These are phyloP conservation scores for Drosophila prostipennis DNA, from an alignment of 2,888 invertebrate species.

Conservation along the genomic window DNA sequence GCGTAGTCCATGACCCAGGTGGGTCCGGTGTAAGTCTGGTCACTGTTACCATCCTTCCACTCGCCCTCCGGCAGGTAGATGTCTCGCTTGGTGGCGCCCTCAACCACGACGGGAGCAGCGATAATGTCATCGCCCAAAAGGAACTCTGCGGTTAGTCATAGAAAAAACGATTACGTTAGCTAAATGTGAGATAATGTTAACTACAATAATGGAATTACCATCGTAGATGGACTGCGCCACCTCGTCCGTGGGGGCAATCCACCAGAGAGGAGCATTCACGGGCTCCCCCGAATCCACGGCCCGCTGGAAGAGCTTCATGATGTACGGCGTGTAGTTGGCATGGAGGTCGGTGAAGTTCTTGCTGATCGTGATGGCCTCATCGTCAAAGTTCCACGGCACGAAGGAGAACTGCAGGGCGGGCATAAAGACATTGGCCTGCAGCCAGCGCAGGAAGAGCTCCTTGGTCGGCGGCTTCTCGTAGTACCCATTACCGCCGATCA, in stretches of 20 bases:
- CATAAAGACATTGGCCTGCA: slow-evolving; percentile 90
- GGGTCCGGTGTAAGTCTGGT: slow-evolving; percentile 86
- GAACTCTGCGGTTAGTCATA: slow-evolving; percentile 86
- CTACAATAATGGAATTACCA: slow-evolving; percentile 46
- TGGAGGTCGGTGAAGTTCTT: slow-evolving; percentile 88
- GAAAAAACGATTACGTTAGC: background rate
- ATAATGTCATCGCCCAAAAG: slow-evolving; percentile 91
- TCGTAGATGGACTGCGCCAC: slow-evolving; percentile 87
- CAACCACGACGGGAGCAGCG: slow-evolving; percentile 90
- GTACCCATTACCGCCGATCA: slow-evolving; percentile 89
- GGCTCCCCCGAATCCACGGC: slow-evolving; percentile 88
- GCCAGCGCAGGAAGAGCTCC: slow-evolving; percentile 90
- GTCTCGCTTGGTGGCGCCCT: slow-evolving; percentile 87
- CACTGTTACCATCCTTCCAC: slow-evolving; percentile 88
- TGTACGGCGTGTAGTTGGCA: slow-evolving; percentile 86
- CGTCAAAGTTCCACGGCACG: slow-evolving; percentile 90
- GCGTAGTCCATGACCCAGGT: slow-evolving; percentile 87
- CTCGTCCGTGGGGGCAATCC: slow-evolving; percentile 89
- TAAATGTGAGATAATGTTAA: background rate
- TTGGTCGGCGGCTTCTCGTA: slow-evolving; percentile 85
- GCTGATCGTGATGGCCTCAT: slow-evolving; percentile 87
- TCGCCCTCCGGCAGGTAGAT: slow-evolving; percentile 90
- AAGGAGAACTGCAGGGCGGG: slow-evolving; percentile 91
- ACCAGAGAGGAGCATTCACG: slow-evolving; percentile 93
- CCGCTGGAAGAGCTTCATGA: slow-evolving; percentile 87